These are phyloP conservation scores for Chrysopilus asiliformis DNA, from an alignment of 2,888 invertebrate genomes.

Conservation along the genomic window DNA sequence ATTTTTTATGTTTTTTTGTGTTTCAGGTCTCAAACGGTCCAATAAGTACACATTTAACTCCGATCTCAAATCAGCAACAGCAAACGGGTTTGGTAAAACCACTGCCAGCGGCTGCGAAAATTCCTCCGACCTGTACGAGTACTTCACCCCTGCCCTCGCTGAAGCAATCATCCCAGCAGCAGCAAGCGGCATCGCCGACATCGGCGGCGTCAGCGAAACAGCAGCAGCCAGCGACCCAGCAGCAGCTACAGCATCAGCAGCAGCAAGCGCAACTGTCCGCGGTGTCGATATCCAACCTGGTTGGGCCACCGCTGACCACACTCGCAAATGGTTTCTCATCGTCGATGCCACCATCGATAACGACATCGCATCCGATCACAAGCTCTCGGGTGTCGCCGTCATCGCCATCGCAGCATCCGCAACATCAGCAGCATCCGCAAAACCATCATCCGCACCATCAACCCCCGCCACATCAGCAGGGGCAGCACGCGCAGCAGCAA, in stretches of 20 bases:
- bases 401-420: slow-evolving; percentile 16
- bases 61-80: slow-evolving; percentile 32
- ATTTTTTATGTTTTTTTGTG: slow-evolving; percentile 12
- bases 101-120: slow-evolving; percentile 25
- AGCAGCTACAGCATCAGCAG: slow-evolving; percentile 11
- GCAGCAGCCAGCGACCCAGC: slow-evolving; percentile 5
- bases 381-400: slow-evolving; percentile 19
- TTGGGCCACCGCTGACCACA: slow-evolving; percentile 23
- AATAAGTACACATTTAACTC: slow-evolving; percentile 26
- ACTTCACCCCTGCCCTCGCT: slow-evolving; percentile 16
- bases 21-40: slow-evolving; percentile 29
- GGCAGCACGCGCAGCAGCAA: slow-evolving; percentile 10
- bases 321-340: slow-evolving; percentile 23
- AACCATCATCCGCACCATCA: slow-evolving; percentile 37
- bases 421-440: slow-evolving; percentile 33
- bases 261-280: slow-evolving; percentile 13
- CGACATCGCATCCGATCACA: slow-evolving; percentile 22
- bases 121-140: slow-evolving; percentile 19
- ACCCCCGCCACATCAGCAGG: slow-evolving; percentile 38
- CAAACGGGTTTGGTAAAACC: slow-evolving; percentile 28
- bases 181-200: slow-evolving; percentile 13
- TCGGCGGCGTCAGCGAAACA: slow-evolving; percentile 12
- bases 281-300: slow-evolving; percentile 19
- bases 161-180: slow-evolving; percentile 9
- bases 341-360: slow-evolving; percentile 22